phyloP scores from a whole-genome alignment of 2,113 vertebrate species.

The Microcebus griseorufus region DNA sequence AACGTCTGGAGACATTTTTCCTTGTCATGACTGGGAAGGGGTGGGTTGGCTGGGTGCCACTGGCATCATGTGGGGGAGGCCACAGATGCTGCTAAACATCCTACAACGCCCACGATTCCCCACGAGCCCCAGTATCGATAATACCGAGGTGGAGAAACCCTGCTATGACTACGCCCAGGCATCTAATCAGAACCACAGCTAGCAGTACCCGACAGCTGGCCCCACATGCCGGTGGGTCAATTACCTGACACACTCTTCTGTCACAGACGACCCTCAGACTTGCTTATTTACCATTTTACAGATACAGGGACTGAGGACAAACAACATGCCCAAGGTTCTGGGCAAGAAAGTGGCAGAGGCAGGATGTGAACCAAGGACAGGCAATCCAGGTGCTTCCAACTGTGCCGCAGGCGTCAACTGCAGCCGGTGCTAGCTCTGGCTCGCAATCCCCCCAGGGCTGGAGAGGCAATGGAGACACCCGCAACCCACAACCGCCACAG shows the following conservation, averaged over 20 bases:
- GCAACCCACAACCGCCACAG: rapidly evolving
- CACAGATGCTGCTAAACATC: neutral
- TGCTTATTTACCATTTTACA: neutral
- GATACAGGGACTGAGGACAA: neutral
- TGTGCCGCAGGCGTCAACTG: neutral
- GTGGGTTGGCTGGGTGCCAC: neutral
- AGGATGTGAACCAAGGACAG: neutral
- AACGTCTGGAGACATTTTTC: neutral
- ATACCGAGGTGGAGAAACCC: neutral
- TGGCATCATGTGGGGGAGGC: neutral
- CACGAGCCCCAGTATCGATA: neutral
- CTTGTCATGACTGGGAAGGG: neutral
- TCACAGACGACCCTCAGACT: neutral
- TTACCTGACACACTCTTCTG: neutral
- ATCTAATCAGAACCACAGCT: neutral
- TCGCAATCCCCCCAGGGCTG: neutral
- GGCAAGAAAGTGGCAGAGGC: neutral
- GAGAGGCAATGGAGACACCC: neutral
- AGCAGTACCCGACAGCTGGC: rapidly evolving
- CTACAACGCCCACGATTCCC: neutral
- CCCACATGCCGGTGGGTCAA: neutral
- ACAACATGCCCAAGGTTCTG: neutral
- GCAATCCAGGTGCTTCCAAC: neutral
- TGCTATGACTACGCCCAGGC: neutral
- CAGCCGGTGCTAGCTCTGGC: no score